phyloP scores from a whole-genome alignment of 2,797 vertebrate genomes.

The Crenichthys baileyi region DNA sequence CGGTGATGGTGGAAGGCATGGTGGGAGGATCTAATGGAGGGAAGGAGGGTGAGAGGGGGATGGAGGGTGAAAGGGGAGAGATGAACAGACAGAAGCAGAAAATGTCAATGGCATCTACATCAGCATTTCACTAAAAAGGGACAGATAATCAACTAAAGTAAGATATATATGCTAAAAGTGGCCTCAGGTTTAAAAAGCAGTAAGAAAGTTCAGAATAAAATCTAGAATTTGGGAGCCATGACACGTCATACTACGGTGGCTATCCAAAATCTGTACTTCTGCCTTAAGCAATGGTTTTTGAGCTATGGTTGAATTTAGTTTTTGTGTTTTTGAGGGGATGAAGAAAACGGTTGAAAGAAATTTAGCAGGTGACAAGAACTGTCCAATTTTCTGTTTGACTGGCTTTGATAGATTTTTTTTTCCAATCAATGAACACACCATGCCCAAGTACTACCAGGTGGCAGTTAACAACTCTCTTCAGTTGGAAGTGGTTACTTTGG shows the following conservation, averaged over 20 bases:
- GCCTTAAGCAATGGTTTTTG: not conserved
- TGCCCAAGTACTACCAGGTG: not conserved
- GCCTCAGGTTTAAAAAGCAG: conserved; percentile 28
- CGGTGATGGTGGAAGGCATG: conserved; percentile 91
- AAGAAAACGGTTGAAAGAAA: not conserved
- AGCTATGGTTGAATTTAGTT: not conserved
- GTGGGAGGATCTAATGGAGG: conserved; percentile 99
- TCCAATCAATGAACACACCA: not conserved
- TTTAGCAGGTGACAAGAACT: too few species aligned
- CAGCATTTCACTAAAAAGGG: conserved; percentile 75
- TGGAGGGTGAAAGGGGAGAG: conserved; percentile 63
- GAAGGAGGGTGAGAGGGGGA: conserved; percentile 83
- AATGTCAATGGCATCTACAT: conserved; percentile 90
- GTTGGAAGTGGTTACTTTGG: not conserved
- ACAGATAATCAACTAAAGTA: conserved; percentile 55
- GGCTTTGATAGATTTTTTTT: not conserved
- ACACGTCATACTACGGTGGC: not conserved
- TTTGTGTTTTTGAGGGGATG: not conserved
- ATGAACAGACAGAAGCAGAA: conserved; percentile 94
- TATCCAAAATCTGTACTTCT: not conserved
- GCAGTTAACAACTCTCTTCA: not conserved
- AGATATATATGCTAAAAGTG: conserved; percentile 28
- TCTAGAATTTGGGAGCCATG: not conserved
- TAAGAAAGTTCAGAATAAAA: not conserved
- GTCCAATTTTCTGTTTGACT: not conserved